Evolutionary conservation across 2,888 invertebrate species (phyloP).

Genomic region (Brachycybe producta): DNA sequence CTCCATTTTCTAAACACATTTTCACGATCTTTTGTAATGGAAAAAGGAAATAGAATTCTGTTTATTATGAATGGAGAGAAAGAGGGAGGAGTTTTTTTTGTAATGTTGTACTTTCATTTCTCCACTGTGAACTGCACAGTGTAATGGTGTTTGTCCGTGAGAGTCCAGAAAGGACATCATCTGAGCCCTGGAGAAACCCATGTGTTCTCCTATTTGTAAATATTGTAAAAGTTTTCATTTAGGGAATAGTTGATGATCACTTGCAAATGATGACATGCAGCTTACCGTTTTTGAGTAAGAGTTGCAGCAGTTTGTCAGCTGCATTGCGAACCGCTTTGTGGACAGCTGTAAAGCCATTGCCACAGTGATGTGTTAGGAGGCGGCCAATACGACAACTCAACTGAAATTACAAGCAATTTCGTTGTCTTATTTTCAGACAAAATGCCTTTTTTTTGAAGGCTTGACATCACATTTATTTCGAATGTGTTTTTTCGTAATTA

Average conservation of each 20-base stretch:
- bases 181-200: slow-evolving; percentile 59
- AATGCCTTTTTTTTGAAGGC: too few relatives aligned
- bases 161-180: slow-evolving; percentile 74
- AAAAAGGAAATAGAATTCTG: too few relatives aligned
- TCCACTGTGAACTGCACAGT: slow-evolving; percentile 35
- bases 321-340: slow-evolving; percentile 84
- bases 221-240: background rate
- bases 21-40: slow-evolving; percentile 80
- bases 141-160: slow-evolving; percentile 64
- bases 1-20: slow-evolving; percentile 68
- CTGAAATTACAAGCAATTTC: too few relatives aligned
- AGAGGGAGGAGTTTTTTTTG: too few relatives aligned
- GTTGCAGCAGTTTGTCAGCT: slow-evolving; percentile 69
- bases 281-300: slow-evolving; percentile 63
- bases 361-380: slow-evolving; percentile 60
- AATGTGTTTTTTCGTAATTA: too few relatives aligned
- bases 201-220: slow-evolving; percentile 26
- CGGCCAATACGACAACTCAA: slow-evolving; percentile 59
- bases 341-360: slow-evolving; percentile 80
- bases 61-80: too few relatives aligned
- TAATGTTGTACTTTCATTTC: slow-evolving; percentile 26
- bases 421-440: too few relatives aligned
- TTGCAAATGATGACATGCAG: background rate
- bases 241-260: background rate
- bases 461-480: too few relatives aligned